Percentiles rank a stretch among this genome's conserved stretches.
phyloP scores from a whole-genome alignment of 2,888 invertebrate genomes.

The Diploptera punctata region DNA sequence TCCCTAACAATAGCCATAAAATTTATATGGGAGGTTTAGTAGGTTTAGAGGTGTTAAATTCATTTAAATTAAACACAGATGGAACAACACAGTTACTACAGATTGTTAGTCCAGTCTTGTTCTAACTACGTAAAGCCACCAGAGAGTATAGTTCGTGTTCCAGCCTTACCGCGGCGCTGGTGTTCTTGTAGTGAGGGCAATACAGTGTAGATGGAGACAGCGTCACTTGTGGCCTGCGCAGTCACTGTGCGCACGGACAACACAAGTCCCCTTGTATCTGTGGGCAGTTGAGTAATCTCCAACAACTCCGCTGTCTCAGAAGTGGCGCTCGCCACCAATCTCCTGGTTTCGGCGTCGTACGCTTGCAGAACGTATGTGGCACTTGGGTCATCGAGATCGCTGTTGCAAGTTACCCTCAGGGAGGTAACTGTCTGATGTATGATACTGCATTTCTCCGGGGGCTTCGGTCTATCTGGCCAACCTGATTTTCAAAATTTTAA shows the following conservation, averaged over 20 bases:
- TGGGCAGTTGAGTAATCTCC: constrained; percentile 57
- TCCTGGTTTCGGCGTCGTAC: constrained; percentile 59
- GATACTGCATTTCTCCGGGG: constrained; percentile 62
- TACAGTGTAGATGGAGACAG: constrained; percentile 46
- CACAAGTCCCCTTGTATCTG: constrained; percentile 52
- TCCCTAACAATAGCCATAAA: too few relatives aligned
- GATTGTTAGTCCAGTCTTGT: background rate
- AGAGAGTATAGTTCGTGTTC: background rate
- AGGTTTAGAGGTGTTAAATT: too few relatives aligned
- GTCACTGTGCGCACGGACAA: constrained; percentile 61
- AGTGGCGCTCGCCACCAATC: constrained; percentile 59
- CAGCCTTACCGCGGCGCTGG: constrained; percentile 26
- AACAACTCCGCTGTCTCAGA: constrained; percentile 58
- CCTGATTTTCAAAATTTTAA: constrained; percentile 14
- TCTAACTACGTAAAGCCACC: background rate
- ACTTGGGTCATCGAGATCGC: constrained; percentile 47
- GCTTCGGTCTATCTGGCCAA: constrained; percentile 50
- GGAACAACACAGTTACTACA: background rate
- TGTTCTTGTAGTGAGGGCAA: constrained; percentile 33
- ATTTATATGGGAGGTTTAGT: too few relatives aligned
- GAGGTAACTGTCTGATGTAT: constrained; percentile 56
- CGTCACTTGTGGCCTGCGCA: constrained; percentile 60
- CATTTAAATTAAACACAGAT: too few relatives aligned
- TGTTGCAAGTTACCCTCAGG: constrained; percentile 57
- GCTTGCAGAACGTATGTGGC: constrained; percentile 61